These are phyloP conservation scores for Neodiprion virginianus DNA, from an alignment of 1,140 invertebrate genomes.

Conservation along the genomic window DNA sequence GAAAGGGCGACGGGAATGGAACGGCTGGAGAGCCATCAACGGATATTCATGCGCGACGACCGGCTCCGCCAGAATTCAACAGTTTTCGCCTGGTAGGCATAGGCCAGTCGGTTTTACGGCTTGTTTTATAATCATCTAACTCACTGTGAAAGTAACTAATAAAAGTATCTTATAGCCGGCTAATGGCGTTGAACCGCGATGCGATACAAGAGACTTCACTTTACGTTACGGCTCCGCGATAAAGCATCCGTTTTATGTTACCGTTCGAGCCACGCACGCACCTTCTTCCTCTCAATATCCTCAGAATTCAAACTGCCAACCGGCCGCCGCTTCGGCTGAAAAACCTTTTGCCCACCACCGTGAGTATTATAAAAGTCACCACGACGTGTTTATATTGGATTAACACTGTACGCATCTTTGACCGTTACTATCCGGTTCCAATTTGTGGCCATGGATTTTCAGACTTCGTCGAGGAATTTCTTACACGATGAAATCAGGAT, in stretches of 20 bases:
- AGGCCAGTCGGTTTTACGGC: slow-evolving; percentile 13
- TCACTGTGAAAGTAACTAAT: slow-evolving; percentile 20
- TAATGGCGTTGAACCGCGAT: slow-evolving; percentile 11
- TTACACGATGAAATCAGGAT: too few species aligned
- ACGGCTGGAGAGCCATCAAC: too few species aligned
- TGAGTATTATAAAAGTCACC: slow-evolving; percentile 10
- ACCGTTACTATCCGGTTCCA: too few species aligned
- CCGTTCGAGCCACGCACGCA: neutral
- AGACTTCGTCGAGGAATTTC: too few species aligned
- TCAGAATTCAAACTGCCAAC: neutral
- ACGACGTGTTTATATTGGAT: slow-evolving; percentile 6
- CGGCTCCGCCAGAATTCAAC: too few species aligned
- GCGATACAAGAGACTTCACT: slow-evolving; percentile 16
- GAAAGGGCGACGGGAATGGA: too few species aligned
- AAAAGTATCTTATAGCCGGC: slow-evolving; percentile 17
- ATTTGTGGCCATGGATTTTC: too few species aligned
- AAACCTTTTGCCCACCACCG: slow-evolving; percentile 8
- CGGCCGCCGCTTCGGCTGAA: neutral
- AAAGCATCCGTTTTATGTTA: slow-evolving; percentile 1
- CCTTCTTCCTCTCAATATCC: neutral
- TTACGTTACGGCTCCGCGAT: slow-evolving; percentile 9
- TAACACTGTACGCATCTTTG: neutral
- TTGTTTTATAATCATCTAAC: slow-evolving; percentile 28
- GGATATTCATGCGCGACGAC: too few species aligned
- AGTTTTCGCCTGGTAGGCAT: too few species aligned